Evolutionary conservation across 2,797 vertebrate species (phyloP), one percentile per base, ranked within the genome.

Genomic region (Arctocebus calabarensis): DNA sequence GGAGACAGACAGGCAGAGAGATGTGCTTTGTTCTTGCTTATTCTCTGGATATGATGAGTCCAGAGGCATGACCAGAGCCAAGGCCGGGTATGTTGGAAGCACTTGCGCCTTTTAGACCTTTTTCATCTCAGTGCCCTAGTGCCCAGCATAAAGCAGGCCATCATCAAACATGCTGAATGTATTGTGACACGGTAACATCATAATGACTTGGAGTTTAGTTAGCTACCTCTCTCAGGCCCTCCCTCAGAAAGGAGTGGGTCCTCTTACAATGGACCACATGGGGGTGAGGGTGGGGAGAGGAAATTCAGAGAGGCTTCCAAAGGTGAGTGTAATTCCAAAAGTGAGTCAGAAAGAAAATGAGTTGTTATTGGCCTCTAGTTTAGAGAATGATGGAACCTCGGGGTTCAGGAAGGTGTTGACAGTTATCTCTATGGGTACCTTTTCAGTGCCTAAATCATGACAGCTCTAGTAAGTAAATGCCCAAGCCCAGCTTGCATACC

Each of bases 401-500:
- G 59, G 37, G 1, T 90, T 95, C 57, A 61, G 70, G 55, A 90
- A 73, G 27, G 57, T n/a, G 74, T 43, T 84, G 57, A 90, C 88
- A 37, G 3, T 52, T 66, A 27, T 85, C n/a, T 57, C 59, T 32
- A 40, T 9, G 32, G 34, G 1, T 32, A 57, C 34, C n/a, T 27
- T 84, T 84, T 37, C 45, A 84, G 48, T 71, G 27, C 16, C 61
- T 59, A n/a, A 73, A 70, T 48, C 9, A 48, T 34, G 75, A 70
- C 32, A 95, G 48, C 27, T 94, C 55, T 64, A 52, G 66, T 32
- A 71, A 90, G 82, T 16, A 94, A 79, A 96, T 74, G 83, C 14
- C 57, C 32, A 73, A 61, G 19, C 4, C 62, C 52, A 90, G 9
- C 73, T 88, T 92, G 45, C 25, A 29, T 86, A 88, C 45, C 23